Conservation (phyloP, 2,797 vertebrate species). For the Labeo calbasu region DNA sequence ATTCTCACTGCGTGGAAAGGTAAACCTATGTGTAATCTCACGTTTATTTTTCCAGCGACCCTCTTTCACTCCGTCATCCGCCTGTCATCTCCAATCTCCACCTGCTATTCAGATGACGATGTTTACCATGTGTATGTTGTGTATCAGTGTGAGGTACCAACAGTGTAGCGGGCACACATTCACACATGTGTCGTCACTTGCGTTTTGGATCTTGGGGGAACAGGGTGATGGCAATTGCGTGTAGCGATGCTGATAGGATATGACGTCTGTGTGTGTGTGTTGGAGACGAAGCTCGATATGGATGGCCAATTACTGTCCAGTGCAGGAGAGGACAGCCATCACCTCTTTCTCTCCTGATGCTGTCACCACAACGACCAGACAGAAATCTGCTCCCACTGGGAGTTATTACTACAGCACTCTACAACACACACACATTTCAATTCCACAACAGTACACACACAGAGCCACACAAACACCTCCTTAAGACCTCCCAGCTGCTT, state of each 20-base stretch:
- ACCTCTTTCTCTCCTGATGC: constrained; percentile 66
- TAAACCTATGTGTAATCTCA: constrained; percentile 64
- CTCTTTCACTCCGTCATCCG: constrained; percentile 67
- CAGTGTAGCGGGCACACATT: constrained; percentile 14
- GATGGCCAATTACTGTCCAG: constrained; percentile 79
- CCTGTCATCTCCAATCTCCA: constrained; percentile 76
- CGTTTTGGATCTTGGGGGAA: constrained; percentile 31
- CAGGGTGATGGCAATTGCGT: constrained; percentile 45
- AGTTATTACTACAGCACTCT: constrained; percentile 74
- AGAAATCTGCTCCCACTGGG: constrained; percentile 76
- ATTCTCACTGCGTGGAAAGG: constrained; percentile 21
- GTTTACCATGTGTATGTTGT: constrained; percentile 42
- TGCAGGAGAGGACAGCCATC: constrained; percentile 76
- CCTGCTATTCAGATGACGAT: constrained; percentile 66
- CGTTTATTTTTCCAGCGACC: constrained; percentile 75
- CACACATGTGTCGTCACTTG: not conserved
- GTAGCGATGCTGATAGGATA: constrained; percentile 50
- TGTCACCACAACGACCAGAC: constrained; percentile 70
- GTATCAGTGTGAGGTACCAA: constrained; percentile 17
- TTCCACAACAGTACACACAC: constrained; percentile 54
- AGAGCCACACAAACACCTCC: constrained; percentile 44
- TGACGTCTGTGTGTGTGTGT: constrained; percentile 46
- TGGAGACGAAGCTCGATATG: constrained; percentile 57
- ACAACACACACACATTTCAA: constrained; percentile 53
- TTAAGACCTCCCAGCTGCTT: constrained; percentile 45